Base-by-base conservation (phyloP, 2,888 invertebrate genomes). In the Iphiclides podalirius region DNA sequence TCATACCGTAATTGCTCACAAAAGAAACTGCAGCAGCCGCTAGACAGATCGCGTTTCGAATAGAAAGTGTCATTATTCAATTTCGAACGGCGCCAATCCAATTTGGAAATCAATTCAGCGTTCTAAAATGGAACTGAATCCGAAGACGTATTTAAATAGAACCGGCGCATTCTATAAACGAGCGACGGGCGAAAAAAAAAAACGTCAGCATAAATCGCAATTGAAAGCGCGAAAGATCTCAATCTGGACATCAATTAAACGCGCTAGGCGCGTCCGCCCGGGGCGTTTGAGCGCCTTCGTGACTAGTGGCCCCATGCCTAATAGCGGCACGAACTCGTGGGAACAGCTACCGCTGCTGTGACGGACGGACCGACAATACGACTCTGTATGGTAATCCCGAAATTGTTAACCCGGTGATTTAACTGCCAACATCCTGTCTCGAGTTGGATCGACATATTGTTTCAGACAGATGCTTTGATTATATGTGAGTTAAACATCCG, bases 271-370 rank as follows among this genome's bases (percentile, higher is more conserved):
- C 53, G 48, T 52, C 54, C 52, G 51, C 36, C 38, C 50, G 54
- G 47, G 56, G 53, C 52, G 47, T 42, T 48, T 43, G 44, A 40
- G 12, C 16, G 33, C 20, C 45, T 51, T 68, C 69, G 69, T 70
- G 69, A 70, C 69, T 67, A 53, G 62, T 66, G 67, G 60, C 55
- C 62, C 52, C 59, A 55, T 62, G 61, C 59, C 62, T 63, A 63
- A 65, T 63, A 65, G 54, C 44, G 15, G 60, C 59, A 54, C 60
- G 54, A 53, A 55, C 58, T 60, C 66, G 67, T 67, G 66, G 66
- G 66, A 66, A 64, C 52, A 46, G 16, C 34, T 34, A 13, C 39
- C 8, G 49, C 38, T 4, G 49, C 38, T 50, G 50, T 53, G 47
- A 47, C 44, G 39, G 43, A 44, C 31, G 2, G 20, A 41, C 13